Percentiles rank a stretch among this genome's conserved stretches.
phyloP scores from a whole-genome alignment of 2,888 invertebrate genomes.

The Lepidonotus clava region DNA sequence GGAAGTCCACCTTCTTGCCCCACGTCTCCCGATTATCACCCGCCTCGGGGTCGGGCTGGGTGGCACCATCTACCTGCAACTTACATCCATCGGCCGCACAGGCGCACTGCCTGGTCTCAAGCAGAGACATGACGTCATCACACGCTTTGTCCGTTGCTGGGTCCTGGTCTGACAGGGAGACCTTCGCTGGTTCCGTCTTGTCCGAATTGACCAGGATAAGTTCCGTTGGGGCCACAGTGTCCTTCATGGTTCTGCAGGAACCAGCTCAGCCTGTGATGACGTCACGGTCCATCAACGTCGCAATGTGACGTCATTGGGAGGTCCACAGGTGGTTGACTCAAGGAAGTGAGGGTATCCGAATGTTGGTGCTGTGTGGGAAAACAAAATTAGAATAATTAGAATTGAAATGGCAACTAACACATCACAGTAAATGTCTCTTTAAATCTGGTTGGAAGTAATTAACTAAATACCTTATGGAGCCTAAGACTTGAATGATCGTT shows the following conservation, averaged over 20 bases:
- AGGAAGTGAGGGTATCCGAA: too few relatives aligned
- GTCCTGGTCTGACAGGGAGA: background rate
- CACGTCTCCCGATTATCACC: constrained; percentile 48
- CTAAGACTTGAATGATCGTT: too few relatives aligned
- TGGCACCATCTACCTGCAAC: background rate
- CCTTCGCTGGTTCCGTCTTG: constrained; percentile 1
- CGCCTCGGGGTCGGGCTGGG: background rate
- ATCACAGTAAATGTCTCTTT: too few relatives aligned
- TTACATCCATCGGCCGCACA: constrained; percentile 18
- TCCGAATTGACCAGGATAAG: constrained; percentile 17
- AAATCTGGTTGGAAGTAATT: too few relatives aligned
- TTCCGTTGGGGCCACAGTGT: constrained; percentile 6
- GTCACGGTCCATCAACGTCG: too few relatives aligned
- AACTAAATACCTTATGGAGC: too few relatives aligned
- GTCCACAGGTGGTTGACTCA: too few relatives aligned
- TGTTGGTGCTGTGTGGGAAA: too few relatives aligned
- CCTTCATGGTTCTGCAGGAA: constrained; percentile 21
- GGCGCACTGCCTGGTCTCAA: background rate
- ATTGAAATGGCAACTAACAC: too few relatives aligned
- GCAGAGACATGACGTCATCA: background rate
- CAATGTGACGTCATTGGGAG: too few relatives aligned
- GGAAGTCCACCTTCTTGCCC: constrained; percentile 53
- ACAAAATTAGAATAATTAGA: too few relatives aligned
- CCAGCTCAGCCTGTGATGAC: too few relatives aligned
- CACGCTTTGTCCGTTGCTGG: background rate